Base-by-base conservation (phyloP, 1,140 invertebrate species). In the Cydia strobilella region DNA sequence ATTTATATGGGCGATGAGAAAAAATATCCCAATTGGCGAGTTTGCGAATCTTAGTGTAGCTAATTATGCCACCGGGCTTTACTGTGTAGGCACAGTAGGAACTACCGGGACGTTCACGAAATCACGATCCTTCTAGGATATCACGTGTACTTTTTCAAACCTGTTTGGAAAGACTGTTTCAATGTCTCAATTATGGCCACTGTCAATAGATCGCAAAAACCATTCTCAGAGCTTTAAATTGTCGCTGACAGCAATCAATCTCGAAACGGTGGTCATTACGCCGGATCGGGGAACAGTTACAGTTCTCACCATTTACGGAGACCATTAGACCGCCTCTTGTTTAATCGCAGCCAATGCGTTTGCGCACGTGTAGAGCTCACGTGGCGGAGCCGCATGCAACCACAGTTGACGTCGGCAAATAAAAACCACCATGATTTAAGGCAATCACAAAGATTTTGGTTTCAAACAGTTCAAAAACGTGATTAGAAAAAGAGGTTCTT, bases 301-400 rank as follows among this genome's bases (percentile, higher is more conserved):
- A 23, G 18, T 69, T 69, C 65, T 69, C 65, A 69, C 27, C 31
- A 42, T 69, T 65, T 65, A n/a, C 63, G 63, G 12, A 1, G 12
- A 31, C 63, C 15, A 65, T 65, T 35, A 59, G 63, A 31, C 63
- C 65, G 18, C 31, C 65, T 51, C 48, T 10, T 69, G 65, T 69
- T 69, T 69, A 35, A 69, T 69, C 65, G 27, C 6, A 59, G 13
- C 65, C 42, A 45, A 23, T 31, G 63, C 27, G 13, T n/a, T 10
- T 35, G 27, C 18, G 27, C 65, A 69, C 65, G 65, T 39, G 65
- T n/a, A 7, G 12, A 12, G 27, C 4, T 69, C 65, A 69, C 65
- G 65, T 20, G 65, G 65, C 27, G 27, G 5, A 12, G 65, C 7
- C 65, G n/a, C 65, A 35, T 69, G 31, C 54, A 15, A 45, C 12